Conservation (phyloP, 35 echinoderm and acorn worm species). For the Hemicentrotus pulcherrimus region DNA sequence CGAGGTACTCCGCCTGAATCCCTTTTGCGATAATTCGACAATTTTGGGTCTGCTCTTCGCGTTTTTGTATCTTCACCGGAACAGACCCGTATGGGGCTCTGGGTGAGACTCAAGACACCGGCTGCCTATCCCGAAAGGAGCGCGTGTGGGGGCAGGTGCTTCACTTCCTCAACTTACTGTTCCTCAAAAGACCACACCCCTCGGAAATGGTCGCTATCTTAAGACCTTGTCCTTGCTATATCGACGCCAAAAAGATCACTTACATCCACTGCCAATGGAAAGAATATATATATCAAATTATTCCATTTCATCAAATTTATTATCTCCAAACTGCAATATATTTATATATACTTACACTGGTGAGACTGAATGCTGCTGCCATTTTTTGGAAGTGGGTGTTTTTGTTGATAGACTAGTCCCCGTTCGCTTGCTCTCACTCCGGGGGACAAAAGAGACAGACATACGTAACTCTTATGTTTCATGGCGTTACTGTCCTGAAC, state of each 20-base stretch:
- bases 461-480: conserved; percentile 35
- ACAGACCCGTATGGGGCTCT: not conserved
- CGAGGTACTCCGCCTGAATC: not conserved
- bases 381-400: not conserved
- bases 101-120: not conserved
- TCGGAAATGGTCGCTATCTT: not conserved
- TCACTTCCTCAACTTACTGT: not conserved
- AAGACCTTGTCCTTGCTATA: not conserved
- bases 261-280: not conserved
- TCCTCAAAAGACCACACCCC: not conserved
- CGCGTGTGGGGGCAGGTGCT: not conserved
- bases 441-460: conserved; percentile 27
- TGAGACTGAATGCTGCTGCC: not conserved
- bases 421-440: not conserved
- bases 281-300: not conserved
- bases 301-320: not conserved
- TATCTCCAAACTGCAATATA: not conserved
- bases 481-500: conserved; percentile 24
- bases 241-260: not conserved
- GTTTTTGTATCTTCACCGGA: not conserved
- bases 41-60: not conserved
- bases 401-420: not conserved
- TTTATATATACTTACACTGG: not conserved
- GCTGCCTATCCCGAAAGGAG: not conserved
- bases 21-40: not conserved